Conservation (phyloP, 2,113 vertebrate species). For the Taurulus bubalis region DNA sequence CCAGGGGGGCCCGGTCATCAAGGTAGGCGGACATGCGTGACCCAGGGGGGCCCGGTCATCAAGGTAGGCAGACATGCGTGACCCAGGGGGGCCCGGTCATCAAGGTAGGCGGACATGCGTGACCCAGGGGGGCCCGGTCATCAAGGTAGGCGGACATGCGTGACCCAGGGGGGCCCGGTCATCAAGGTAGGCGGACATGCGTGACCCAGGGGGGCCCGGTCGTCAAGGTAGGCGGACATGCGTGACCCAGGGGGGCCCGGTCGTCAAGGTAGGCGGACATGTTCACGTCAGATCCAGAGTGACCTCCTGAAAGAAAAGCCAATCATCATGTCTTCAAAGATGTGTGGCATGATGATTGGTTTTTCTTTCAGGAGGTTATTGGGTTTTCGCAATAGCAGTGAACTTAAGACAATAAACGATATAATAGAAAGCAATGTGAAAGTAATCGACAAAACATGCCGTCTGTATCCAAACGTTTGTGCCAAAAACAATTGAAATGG, state of each 20-base stretch:
- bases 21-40: conserved; percentile 85
- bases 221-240: conserved; percentile 88
- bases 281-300: too few relatives aligned
- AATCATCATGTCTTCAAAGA: too few relatives aligned
- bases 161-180: conserved; percentile 86
- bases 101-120: conserved; percentile 86
- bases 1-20: conserved; percentile 88
- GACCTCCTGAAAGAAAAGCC: too few relatives aligned
- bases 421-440: not conserved
- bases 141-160: conserved; percentile 88
- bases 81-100: conserved; percentile 87
- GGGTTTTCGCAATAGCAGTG: conserved; percentile 2
- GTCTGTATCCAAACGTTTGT: not conserved
- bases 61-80: conserved; percentile 87
- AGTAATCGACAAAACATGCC: not conserved
- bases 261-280: conserved; percentile 89
- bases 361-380: not conserved
- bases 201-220: conserved; percentile 87
- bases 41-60: conserved; percentile 87
- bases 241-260: conserved; percentile 85
- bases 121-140: conserved; percentile 86
- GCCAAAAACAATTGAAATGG: not conserved
- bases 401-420: not conserved
- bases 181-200: conserved; percentile 87
- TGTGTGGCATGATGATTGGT: too few relatives aligned